Conservation (phyloP, 1,140 invertebrate genomes). For the Drosophila chauvacae region DNA sequence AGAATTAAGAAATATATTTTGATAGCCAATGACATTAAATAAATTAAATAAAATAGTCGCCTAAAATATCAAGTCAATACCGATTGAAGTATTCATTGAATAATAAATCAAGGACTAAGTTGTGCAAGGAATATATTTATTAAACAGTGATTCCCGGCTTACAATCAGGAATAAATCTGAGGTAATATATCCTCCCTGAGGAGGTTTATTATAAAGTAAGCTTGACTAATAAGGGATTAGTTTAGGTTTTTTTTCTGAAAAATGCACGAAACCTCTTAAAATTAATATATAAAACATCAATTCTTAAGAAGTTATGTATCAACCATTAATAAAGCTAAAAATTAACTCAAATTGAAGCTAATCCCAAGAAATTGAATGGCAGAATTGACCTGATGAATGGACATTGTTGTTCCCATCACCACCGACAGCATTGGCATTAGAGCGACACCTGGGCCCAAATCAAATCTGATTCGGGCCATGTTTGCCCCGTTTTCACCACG, state of each 20-base stretch:
- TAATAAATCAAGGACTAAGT: no score
- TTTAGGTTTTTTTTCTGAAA: not conserved
- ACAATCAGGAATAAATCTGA: not conserved
- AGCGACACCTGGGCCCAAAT: slow-evolving; percentile 47
- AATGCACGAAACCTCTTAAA: not conserved
- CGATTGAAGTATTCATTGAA: no score
- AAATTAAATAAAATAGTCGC: no score
- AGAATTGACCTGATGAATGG: slow-evolving; percentile 10
- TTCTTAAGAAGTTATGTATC: not conserved
- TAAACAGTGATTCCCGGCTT: no score
- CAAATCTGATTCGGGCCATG: slow-evolving; percentile 40
- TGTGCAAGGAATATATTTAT: no score
- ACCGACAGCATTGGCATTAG: slow-evolving; percentile 9
- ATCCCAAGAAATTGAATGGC: slow-evolving; percentile 8
- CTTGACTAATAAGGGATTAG: not conserved
- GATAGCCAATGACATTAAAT: no score
- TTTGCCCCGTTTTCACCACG: slow-evolving; percentile 43
- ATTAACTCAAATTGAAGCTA: not conserved
- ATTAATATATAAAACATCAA: not conserved
- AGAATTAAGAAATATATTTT: no score
- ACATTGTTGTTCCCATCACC: not conserved
- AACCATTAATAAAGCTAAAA: not conserved
- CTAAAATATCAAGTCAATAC: no score
- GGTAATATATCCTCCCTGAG: not conserved
- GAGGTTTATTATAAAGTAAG: no score